These are phyloP conservation scores for Drosophila infuscata DNA, from an alignment of 2,888 invertebrate species.

Conservation along the genomic window DNA sequence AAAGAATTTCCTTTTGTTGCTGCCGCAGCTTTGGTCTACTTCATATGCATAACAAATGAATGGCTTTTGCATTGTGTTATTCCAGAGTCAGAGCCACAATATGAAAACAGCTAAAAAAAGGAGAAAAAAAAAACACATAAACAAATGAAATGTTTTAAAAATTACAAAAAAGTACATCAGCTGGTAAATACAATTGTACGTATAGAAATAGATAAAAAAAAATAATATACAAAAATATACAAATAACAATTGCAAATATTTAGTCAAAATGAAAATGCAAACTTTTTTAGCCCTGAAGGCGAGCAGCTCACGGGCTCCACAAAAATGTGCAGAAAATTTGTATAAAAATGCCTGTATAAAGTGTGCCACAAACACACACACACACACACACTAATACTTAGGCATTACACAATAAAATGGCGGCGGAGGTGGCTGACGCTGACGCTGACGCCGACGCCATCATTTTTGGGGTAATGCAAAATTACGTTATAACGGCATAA, in stretches of 20 bases:
- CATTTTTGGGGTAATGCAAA: slow-evolving; percentile 82
- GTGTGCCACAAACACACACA: slow-evolving; percentile 52
- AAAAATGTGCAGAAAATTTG: slow-evolving; percentile 57
- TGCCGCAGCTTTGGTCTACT: slow-evolving; percentile 57
- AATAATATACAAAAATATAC: slow-evolving; percentile 22
- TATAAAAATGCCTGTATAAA: slow-evolving; percentile 71
- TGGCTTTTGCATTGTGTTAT: slow-evolving; percentile 67
- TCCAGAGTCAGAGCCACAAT: slow-evolving; percentile 24
- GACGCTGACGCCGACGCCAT: slow-evolving; percentile 61
- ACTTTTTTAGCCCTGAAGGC: slow-evolving; percentile 64
- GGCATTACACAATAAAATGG: slow-evolving; percentile 71
- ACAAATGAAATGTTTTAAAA: slow-evolving; percentile 69
- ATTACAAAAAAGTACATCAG: slow-evolving; percentile 35
- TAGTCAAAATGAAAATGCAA: slow-evolving; percentile 63
- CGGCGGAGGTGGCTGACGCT: slow-evolving; percentile 44
- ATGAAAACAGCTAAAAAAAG: slow-evolving; percentile 3
- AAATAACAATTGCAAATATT: slow-evolving; percentile 78
- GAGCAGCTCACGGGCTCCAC: slow-evolving; percentile 23
- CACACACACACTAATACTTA: slow-evolving; percentile 25
- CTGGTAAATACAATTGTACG: slow-evolving; percentile 42
- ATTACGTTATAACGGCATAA: slow-evolving; percentile 84
- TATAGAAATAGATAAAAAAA: slow-evolving; percentile 56
- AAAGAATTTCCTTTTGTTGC: slow-evolving; percentile 42
- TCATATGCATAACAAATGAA: slow-evolving; percentile 80
- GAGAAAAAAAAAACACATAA: slow-evolving; percentile 41